Percentiles rank a stretch among this genome's conserved stretches.
phyloP scores from a whole-genome alignment of 2,888 invertebrate genomes.

The Dysmachus trigonus region DNA sequence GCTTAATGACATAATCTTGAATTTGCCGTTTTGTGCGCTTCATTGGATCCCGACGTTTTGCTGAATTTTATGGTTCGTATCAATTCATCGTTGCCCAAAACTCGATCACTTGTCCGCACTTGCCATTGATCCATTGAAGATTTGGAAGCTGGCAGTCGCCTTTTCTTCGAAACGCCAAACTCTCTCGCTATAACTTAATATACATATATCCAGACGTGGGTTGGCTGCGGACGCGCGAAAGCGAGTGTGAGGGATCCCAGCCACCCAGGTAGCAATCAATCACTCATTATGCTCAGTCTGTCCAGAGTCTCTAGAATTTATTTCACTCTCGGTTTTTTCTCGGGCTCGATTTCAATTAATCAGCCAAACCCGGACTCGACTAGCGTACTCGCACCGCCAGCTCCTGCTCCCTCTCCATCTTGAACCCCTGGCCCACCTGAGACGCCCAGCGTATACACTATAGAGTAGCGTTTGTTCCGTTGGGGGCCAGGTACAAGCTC shows the following conservation, averaged over 20 bases:
- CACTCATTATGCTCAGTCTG: constrained; percentile 47
- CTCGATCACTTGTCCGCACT: background rate
- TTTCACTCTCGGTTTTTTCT: constrained; percentile 29
- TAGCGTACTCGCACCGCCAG: background rate
- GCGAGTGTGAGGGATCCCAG: background rate
- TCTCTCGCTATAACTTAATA: background rate
- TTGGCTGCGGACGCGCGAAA: background rate
- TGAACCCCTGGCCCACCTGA: background rate
- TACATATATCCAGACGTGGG: background rate
- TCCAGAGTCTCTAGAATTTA: constrained; percentile 28
- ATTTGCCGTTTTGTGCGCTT: background rate
- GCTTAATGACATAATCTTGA: background rate
- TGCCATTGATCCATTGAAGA: background rate
- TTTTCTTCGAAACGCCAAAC: background rate
- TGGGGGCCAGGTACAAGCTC: background rate
- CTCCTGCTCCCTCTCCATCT: background rate
- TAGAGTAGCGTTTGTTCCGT: background rate
- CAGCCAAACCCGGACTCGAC: background rate
- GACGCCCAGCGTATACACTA: background rate
- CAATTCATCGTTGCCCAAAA: background rate
- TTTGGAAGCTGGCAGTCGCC: background rate
- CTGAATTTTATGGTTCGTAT: background rate
- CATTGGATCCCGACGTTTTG: background rate
- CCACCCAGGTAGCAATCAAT: constrained; percentile 53
- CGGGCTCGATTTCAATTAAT: constrained; percentile 37